phyloP scores from a whole-genome alignment of 2,113 vertebrate genomes.

The Meriones unguiculatus region DNA sequence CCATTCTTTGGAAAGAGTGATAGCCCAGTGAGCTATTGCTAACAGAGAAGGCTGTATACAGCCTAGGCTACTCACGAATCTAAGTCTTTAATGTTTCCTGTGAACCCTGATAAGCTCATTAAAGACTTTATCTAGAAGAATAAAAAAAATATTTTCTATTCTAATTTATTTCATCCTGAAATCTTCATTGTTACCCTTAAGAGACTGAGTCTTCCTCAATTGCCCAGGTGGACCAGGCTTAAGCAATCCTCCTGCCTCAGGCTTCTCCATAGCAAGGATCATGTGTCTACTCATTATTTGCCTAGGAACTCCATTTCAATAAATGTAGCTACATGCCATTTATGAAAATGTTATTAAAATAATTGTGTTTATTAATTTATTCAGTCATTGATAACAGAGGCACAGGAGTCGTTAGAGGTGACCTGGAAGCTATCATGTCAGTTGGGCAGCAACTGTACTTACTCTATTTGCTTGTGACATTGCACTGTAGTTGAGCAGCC shows the following conservation, averaged over 20 bases:
- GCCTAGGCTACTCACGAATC: no score
- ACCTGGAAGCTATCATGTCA: neutral
- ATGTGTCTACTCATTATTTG: fast-evolving
- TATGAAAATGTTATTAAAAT: neutral
- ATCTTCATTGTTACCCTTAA: neutral
- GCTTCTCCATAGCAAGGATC: fast-evolving
- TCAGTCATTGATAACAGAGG: neutral
- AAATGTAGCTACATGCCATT: neutral
- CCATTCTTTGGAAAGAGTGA: neutral
- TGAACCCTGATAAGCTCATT: neutral
- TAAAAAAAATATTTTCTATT: neutral
- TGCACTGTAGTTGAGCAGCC: neutral
- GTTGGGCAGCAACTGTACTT: neutral
- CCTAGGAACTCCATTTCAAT: neutral
- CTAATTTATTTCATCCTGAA: neutral
- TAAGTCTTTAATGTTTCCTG: slow-evolving; percentile 15
- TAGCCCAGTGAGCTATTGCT: neutral
- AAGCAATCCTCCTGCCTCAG: no score
- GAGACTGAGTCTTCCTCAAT: neutral
- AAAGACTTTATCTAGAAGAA: neutral
- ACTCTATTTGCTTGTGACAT: neutral
- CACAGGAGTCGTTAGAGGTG: neutral
- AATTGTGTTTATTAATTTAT: neutral
- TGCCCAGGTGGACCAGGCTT: fast-evolving
- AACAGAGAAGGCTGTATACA: neutral